These are phyloP conservation scores for Conchocele bisecta DNA, from an alignment of 2,888 invertebrate genomes.

Conservation along the genomic window DNA sequence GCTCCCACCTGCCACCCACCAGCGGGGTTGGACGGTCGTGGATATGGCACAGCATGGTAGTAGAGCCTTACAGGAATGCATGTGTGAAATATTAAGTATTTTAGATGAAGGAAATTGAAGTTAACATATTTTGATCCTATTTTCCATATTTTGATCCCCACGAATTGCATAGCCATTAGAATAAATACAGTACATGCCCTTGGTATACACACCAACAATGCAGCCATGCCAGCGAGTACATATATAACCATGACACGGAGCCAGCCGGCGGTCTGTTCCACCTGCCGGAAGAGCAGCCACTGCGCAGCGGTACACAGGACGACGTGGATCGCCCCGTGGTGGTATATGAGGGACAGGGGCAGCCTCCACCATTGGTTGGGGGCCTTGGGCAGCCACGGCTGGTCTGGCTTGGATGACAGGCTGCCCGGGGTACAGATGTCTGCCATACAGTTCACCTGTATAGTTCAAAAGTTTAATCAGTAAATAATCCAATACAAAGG, in stretches of 20 bases:
- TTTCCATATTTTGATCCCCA: no score
- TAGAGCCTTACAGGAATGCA: no score
- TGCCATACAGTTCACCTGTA: slow-evolving; percentile 70
- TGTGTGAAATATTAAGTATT: no score
- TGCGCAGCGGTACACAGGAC: slow-evolving; percentile 61
- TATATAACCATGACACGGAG: slow-evolving; percentile 68
- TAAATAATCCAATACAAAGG: no score
- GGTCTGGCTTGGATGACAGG: slow-evolving; percentile 30
- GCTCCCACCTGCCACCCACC: no score
- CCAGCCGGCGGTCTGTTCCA: slow-evolving; percentile 74
- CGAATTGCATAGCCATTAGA: no score
- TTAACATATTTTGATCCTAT: no score
- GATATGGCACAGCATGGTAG: no score
- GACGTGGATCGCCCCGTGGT: slow-evolving; percentile 70
- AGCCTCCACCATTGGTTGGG: slow-evolving; percentile 75
- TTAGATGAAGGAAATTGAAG: no score
- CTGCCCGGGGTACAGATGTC: slow-evolving; percentile 58
- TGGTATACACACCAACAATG: slow-evolving; percentile 70
- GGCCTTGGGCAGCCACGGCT: slow-evolving; percentile 61
- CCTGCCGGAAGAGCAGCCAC: slow-evolving; percentile 62
- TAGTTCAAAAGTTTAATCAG: not conserved
- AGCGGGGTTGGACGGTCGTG: no score
- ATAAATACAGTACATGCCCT: no score
- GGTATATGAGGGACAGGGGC: slow-evolving; percentile 65
- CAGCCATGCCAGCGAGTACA: slow-evolving; percentile 62